These are phyloP conservation scores for Chrysolina americana DNA, from an alignment of 2,888 invertebrate species.

Conservation along the genomic window DNA sequence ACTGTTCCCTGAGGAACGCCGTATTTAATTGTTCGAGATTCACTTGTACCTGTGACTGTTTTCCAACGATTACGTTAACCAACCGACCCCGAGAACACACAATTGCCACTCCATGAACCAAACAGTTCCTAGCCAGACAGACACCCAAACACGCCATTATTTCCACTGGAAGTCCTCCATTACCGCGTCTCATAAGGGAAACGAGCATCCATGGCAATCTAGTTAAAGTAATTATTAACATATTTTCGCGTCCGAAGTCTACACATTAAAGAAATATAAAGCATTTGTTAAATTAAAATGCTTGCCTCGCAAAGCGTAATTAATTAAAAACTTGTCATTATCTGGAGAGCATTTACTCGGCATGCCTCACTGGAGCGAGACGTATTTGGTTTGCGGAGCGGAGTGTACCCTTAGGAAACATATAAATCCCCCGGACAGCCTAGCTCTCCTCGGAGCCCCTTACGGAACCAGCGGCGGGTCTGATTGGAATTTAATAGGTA, in stretches of 20 bases:
- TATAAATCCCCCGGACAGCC: slow-evolving; percentile 58
- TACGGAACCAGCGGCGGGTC: slow-evolving; percentile 16
- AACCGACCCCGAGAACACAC: neutral
- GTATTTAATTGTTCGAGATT: too few relatives aligned
- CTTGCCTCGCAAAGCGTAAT: slow-evolving; percentile 62
- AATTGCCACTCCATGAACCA: neutral
- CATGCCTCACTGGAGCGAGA: slow-evolving; percentile 62
- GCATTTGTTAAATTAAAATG: slow-evolving; percentile 63
- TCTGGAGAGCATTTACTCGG: slow-evolving; percentile 63
- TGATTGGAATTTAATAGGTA: neutral
- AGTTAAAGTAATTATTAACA: slow-evolving; percentile 41
- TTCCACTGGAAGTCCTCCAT: slow-evolving; percentile 2
- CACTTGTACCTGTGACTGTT: too few relatives aligned
- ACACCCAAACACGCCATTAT: neutral
- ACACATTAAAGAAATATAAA: slow-evolving; percentile 53
- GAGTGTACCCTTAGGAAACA: slow-evolving; percentile 67
- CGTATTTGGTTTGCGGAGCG: slow-evolving; percentile 62
- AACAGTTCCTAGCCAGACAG: neutral
- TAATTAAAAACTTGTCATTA: slow-evolving; percentile 67
- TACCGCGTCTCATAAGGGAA: slow-evolving; percentile 3
- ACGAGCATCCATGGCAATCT: slow-evolving; percentile 17
- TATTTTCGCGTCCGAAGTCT: slow-evolving; percentile 47
- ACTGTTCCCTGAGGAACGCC: too few relatives aligned
- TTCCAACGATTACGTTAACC: too few relatives aligned
- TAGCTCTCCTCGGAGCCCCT: neutral